phyloP scores from a whole-genome alignment of 2,888 invertebrate species.

The Stramonita haemastoma region DNA sequence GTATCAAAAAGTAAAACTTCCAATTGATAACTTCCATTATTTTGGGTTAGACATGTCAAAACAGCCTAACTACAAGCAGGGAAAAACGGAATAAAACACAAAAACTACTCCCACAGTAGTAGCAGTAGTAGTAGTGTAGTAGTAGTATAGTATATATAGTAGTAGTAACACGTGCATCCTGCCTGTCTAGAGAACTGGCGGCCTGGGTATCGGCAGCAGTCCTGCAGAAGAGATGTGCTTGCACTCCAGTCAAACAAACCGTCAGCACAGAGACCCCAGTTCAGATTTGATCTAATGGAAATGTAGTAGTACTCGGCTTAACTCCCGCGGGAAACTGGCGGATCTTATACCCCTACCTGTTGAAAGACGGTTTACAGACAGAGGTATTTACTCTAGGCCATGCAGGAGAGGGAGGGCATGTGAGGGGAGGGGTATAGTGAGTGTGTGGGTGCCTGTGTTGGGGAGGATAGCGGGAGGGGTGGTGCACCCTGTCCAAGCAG shows the following conservation, averaged over 20 bases:
- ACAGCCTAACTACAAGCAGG: neutral
- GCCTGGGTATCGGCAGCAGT: neutral
- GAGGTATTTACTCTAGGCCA: neutral
- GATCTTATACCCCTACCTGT: neutral
- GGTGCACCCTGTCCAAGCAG: constrained; percentile 18
- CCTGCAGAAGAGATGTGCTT: neutral
- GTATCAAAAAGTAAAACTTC: neutral
- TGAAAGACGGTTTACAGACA: constrained; percentile 15
- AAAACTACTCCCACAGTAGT: too few relatives aligned
- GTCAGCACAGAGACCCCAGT: neutral
- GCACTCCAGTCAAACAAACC: neutral
- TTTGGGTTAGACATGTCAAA: neutral
- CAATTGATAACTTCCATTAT: too few relatives aligned
- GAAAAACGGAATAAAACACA: neutral
- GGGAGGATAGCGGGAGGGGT: too few relatives aligned
- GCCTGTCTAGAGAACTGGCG: neutral
- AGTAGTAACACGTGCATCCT: neutral
- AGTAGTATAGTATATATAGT: too few relatives aligned
- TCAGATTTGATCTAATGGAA: neutral
- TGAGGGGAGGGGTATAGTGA: neutral
- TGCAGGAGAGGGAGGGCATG: neutral
- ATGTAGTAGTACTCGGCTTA: neutral
- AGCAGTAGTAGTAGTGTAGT: too few relatives aligned
- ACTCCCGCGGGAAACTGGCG: neutral
- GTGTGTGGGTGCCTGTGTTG: too few relatives aligned